Evolutionary conservation across 2,113 vertebrate species (phyloP), one percentile per base, ranked within the genome.

Genomic region (Agelaius tricolor): DNA sequence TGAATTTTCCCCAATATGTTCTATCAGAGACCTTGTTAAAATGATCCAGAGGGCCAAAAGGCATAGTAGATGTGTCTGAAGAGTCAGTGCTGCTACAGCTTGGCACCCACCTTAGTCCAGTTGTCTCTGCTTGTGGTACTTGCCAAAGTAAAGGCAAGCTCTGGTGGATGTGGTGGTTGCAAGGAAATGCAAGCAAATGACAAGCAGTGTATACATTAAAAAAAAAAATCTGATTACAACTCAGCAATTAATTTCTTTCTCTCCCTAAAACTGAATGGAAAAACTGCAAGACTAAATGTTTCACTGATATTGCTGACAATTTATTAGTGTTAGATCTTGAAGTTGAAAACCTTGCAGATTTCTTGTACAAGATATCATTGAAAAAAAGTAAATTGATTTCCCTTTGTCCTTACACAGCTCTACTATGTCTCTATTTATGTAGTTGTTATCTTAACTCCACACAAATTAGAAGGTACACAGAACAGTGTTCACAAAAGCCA

Each of bases 131-230:
- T 37, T n/a, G 26, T 30, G 62, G 20, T 23, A 39, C 4, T 46
- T 43, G 8, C 21, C n/a, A 33, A 54, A 75, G 15, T 31, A 52
- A 5, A 85, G 21, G 24, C 12, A 73, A 87, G 43, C 4, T 20
- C 4, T 18, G 28, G 26, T 0, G 1, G 73, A 37, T 2, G 10
- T 15, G 13, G 4, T 33, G 4, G 49, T 75, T 23, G 6, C 4
- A 35, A 75, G 30, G 52, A 59, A 13, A 7, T 15, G 7, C 12
- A n/a, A 57, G 16, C 14, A 85, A 79, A 85, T 30, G 8, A 9
- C 47, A 82, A 82, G 4, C 19, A 57, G 16, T 6, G 4, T 11
- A 13, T 8, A 44, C 4, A 31, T 54, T 44, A 26, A 9, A 52
- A 24, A 73, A 79, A 74, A 75, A 76, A 3, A n/a, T 49, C 23